These are phyloP conservation scores for Tipula confusa DNA, from an alignment of 2,888 invertebrate genomes.

Conservation along the genomic window DNA sequence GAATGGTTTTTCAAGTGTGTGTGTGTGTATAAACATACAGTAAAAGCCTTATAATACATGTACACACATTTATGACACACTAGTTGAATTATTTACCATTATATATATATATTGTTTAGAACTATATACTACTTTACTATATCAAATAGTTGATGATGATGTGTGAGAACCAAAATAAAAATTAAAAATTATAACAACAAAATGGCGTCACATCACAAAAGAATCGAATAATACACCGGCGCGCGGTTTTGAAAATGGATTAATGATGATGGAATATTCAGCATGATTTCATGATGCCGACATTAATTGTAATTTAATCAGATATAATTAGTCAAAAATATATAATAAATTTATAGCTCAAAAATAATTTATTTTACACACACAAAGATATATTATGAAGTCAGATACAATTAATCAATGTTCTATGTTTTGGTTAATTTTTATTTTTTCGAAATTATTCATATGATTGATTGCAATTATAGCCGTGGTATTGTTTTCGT, in stretches of 20 bases:
- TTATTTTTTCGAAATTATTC: neutral
- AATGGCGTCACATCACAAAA: neutral
- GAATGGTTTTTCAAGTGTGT: slow-evolving; percentile 1
- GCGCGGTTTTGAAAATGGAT: neutral
- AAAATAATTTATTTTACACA: neutral
- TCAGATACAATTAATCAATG: neutral
- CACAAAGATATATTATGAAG: slow-evolving; percentile 12
- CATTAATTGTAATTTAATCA: neutral
- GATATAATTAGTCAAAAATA: neutral
- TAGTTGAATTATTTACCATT: neutral
- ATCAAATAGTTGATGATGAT: neutral
- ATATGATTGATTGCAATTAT: neutral
- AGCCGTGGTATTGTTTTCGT: neutral
- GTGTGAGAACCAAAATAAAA: neutral
- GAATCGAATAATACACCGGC: neutral
- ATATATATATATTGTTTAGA: neutral
- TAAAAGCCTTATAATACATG: neutral
- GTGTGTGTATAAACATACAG: too few relatives aligned
- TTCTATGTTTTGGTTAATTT: neutral
- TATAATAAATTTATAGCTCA: neutral
- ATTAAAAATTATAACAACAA: neutral
- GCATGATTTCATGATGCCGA: neutral
- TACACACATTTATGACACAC: neutral
- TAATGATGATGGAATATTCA: neutral
- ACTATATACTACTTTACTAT: neutral